These are phyloP conservation scores for Phacellophora camtschatica DNA, from an alignment of 30 jellyfish, hydroid and myxozoan genomes.

Conservation along the genomic window DNA sequence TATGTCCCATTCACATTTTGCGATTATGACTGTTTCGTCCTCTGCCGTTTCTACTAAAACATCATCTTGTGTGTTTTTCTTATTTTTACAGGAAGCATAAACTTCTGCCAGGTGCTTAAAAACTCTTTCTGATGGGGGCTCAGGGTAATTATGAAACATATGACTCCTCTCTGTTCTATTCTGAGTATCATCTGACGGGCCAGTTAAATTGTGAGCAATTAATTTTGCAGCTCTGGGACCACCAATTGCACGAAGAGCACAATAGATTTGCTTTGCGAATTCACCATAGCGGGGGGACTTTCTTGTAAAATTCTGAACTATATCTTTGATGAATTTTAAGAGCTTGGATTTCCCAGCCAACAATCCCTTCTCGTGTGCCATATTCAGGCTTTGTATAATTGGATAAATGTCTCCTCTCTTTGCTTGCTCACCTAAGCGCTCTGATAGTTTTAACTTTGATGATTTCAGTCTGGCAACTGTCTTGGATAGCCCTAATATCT, in stretches of 20 bases:
- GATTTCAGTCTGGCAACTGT: not conserved
- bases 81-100: not conserved
- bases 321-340: not conserved
- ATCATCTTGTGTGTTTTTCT: not conserved
- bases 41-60: conserved; percentile 33
- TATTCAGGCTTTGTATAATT: not conserved
- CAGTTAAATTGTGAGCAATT: not conserved
- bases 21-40: conserved; percentile 32
- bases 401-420: not conserved
- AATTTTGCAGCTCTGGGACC: conserved; percentile 21
- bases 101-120: not conserved
- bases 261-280: not conserved
- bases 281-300: not conserved
- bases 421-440: not conserved
- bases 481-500: not conserved
- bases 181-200: not conserved
- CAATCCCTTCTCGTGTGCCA: not conserved
- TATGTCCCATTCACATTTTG: conserved; percentile 34
- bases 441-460: not conserved
- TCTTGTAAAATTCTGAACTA: not conserved
- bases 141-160: not conserved
- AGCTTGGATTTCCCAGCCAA: not conserved
- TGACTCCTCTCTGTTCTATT: not conserved
- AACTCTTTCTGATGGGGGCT: conserved; percentile 2
- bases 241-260: not conserved